phyloP scores from a whole-genome alignment of 2,888 invertebrate genomes.

The Gnatocerus cornutus region DNA sequence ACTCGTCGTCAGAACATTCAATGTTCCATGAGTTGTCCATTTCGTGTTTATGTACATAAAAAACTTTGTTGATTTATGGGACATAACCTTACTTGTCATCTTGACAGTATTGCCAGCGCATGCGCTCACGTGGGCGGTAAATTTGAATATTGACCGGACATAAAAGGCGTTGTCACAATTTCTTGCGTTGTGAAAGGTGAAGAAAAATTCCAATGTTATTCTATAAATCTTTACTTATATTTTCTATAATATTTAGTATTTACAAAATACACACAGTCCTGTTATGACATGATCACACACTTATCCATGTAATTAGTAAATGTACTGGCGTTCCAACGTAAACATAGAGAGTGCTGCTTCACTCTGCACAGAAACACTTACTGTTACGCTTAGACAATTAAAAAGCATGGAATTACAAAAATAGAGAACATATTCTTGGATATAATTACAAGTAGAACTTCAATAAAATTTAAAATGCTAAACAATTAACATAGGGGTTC shows the following conservation, averaged over 20 bases:
- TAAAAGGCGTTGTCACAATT: too few relatives aligned
- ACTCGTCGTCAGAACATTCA: constrained; percentile 81
- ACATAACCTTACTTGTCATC: neutral
- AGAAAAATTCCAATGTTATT: constrained; percentile 56
- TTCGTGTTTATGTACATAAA: too few relatives aligned
- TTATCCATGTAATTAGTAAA: constrained; percentile 53
- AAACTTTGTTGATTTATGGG: too few relatives aligned
- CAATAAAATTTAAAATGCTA: constrained; percentile 62
- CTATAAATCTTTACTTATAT: constrained; percentile 66
- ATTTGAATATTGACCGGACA: neutral
- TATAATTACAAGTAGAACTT: constrained; percentile 59
- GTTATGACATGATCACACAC: constrained; percentile 61
- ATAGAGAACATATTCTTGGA: constrained; percentile 55
- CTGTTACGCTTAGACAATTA: constrained; percentile 53
- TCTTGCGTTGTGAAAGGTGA: too few relatives aligned
- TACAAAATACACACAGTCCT: constrained; percentile 68
- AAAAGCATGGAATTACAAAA: constrained; percentile 58
- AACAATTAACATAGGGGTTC: constrained; percentile 60
- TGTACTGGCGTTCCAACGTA: constrained; percentile 47
- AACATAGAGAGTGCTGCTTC: constrained; percentile 35
- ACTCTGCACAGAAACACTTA: constrained; percentile 49
- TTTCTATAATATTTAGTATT: constrained; percentile 66
- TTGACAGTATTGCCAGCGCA: neutral
- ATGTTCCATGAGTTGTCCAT: constrained; percentile 76
- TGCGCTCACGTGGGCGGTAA: neutral